Evolutionary conservation across 2,113 vertebrate species (phyloP), one percentile per base, ranked within the genome.

Genomic region (Tenebrosternarchus preto): DNA sequence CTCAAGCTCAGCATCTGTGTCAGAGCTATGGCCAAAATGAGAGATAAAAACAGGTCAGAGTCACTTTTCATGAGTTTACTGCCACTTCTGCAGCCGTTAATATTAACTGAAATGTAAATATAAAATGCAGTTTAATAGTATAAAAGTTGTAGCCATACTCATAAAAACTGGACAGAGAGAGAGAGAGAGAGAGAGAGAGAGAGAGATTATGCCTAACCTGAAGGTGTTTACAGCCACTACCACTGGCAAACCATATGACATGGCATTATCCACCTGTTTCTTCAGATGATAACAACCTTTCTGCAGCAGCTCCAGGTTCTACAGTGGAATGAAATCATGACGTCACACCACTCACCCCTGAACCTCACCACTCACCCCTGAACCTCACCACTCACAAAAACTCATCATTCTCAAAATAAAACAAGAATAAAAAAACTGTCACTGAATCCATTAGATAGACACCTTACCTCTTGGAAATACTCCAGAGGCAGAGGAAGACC

Each of bases 201-300:
- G 25, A 24, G 6, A 20, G 8, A 46, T 8, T 46, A 15, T 66
- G 43, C 86, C 92, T 93, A 86, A 96, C 95, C 92, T 94, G 91
- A 96, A 96, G 68, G 87, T 92, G 59, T 96, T 96, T 64, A 96
- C 90, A 1, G 94, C 95, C 64, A 96, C 93, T 0, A 96, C 92
- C 3, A 96, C 94, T 0, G 95, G 93, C 29, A 96, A 89, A 3
- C 95, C 95, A 72, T 95, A 95, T 20, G 89, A 25, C 63, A 9
- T 88, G 57, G 94, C 94, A 1, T 95, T 95, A 86, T 95, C 92
- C 68, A 96, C 94, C 85, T 95, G 94, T 81, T 94, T 96, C 74
- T 82, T 88, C 8, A 96, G 88, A 77, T 96, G 95, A 85, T 89
- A 91, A 70, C 95, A 96, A 69, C 95, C 95, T 61, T 92, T 93